These are phyloP conservation scores for Drosophila ambigua DNA, from an alignment of 1,140 invertebrate genomes.

Conservation along the genomic window DNA sequence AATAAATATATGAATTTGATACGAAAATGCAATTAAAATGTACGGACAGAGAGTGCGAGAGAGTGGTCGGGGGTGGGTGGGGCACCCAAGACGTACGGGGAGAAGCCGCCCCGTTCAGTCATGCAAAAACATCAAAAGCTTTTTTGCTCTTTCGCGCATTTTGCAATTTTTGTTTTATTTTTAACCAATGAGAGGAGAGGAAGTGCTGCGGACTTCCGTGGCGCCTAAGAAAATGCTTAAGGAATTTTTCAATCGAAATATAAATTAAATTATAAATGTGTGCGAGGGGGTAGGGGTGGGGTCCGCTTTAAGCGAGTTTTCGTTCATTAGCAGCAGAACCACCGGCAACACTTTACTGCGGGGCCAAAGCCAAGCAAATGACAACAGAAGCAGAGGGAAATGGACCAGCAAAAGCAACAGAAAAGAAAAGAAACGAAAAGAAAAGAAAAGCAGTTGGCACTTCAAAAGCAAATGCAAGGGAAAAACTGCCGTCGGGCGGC, in stretches of 20 bases:
- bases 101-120: constrained; percentile 44
- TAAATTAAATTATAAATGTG: constrained; percentile 63
- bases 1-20: constrained; percentile 80
- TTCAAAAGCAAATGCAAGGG: constrained; percentile 45
- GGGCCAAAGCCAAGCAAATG: constrained; percentile 23
- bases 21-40: constrained; percentile 79
- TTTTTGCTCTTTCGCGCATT: constrained; percentile 29
- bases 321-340: constrained; percentile 56
- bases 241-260: constrained; percentile 68
- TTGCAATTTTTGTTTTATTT: constrained; percentile 55
- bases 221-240: constrained; percentile 22
- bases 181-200: background rate
- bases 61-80: background rate
- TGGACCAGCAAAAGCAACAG: background rate
- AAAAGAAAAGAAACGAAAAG: constrained; percentile 8
- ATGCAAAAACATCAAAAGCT: constrained; percentile 76
- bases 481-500: constrained; percentile 28
- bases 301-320: background rate
- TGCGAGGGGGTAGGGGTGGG: constrained; percentile 20
- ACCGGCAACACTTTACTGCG: too few species aligned
- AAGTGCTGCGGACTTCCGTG: background rate
- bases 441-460: constrained; percentile 40
- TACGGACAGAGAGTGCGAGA: constrained; percentile 17
- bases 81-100: constrained; percentile 45
- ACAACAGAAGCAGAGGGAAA: constrained; percentile 2